Conservation (phyloP, 1,140 invertebrate genomes). For the Magallana angulata region DNA sequence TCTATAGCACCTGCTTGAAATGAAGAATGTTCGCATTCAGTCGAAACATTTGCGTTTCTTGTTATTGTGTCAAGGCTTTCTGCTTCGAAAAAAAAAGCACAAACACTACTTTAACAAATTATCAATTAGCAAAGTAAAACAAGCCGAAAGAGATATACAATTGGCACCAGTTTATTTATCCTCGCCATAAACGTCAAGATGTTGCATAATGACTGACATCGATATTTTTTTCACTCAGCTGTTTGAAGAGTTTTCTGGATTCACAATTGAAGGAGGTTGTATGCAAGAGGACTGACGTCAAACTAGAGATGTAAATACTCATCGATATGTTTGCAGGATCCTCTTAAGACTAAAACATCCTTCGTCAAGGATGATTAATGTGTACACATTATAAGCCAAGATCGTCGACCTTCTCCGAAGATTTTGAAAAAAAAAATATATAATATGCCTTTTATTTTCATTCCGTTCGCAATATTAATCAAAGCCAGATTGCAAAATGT, state of each 20-base stretch:
- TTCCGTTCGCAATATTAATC: too few relatives aligned
- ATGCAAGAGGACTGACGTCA: conserved; percentile 14
- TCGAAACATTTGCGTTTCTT: not conserved
- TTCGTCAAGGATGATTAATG: conserved; percentile 20
- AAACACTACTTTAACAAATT: not conserved
- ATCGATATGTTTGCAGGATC: conserved; percentile 11
- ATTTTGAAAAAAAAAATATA: too few relatives aligned
- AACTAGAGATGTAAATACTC: conserved; percentile 21
- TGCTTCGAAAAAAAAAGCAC: not conserved
- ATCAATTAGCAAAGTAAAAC: conserved; percentile 9
- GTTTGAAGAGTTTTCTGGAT: not conserved
- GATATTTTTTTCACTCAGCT: not conserved
- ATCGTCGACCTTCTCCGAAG: not conserved
- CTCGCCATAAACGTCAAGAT: not conserved
- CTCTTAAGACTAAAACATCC: conserved; percentile 1
- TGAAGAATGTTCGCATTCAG: not conserved
- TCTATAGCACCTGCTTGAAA: not conserved
- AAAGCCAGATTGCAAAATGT: too few relatives aligned
- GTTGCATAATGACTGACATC: conserved; percentile 10
- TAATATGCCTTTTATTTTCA: too few relatives aligned
- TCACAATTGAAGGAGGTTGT: not conserved
- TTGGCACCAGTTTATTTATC: not conserved
- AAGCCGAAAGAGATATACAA: not conserved
- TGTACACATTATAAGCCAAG: not conserved
- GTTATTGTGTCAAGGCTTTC: conserved; percentile 11